A percentile compares a stretch with the other conserved stretches of the same genome.
These are phyloP conservation scores for Salminus brasiliensis DNA, from an alignment of 2,113 vertebrate genomes.

Conservation along the genomic window DNA sequence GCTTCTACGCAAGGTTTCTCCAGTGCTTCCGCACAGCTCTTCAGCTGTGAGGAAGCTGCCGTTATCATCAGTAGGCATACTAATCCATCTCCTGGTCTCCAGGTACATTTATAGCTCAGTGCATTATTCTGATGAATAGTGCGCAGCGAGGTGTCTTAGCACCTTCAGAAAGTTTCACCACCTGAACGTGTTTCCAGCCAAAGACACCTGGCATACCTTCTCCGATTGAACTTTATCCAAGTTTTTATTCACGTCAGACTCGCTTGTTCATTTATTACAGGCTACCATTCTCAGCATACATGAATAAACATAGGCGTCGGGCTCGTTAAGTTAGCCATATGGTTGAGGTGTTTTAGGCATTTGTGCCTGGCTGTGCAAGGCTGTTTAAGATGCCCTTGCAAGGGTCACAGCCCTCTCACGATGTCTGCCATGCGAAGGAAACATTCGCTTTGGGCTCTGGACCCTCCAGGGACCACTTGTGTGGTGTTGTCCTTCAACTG, in stretches of 20 bases:
- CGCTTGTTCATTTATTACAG: slow-evolving; percentile 43
- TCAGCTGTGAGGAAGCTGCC: slow-evolving; percentile 19
- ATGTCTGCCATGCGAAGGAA: slow-evolving; percentile 50
- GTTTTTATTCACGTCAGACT: slow-evolving; percentile 42
- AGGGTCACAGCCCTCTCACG: slow-evolving; percentile 45
- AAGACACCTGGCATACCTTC: slow-evolving; percentile 35
- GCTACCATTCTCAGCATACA: slow-evolving; percentile 32
- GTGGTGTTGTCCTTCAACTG: slow-evolving; percentile 55
- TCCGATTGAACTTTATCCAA: slow-evolving; percentile 20
- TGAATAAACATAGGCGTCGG: slow-evolving; percentile 53
- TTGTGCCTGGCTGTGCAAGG: slow-evolving; percentile 34
- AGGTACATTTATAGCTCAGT: slow-evolving; percentile 40
- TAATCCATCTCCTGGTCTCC: slow-evolving; percentile 32
- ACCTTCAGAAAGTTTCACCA: slow-evolving; percentile 20
- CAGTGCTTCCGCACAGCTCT: not conserved
- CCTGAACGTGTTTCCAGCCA: slow-evolving; percentile 38
- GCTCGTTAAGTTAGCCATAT: slow-evolving; percentile 54
- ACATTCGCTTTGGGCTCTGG: slow-evolving; percentile 47
- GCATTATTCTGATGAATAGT: slow-evolving; percentile 45
- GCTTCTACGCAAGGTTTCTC: not conserved
- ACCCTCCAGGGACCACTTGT: slow-evolving; percentile 47
- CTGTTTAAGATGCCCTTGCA: slow-evolving; percentile 56
- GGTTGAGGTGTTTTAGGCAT: slow-evolving; percentile 51
- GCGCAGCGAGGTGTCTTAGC: slow-evolving; percentile 13
- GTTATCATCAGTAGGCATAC: slow-evolving; percentile 14